Evolutionary conservation across 2,113 vertebrate species (phyloP).

Genomic region (Trinectes maculatus): DNA sequence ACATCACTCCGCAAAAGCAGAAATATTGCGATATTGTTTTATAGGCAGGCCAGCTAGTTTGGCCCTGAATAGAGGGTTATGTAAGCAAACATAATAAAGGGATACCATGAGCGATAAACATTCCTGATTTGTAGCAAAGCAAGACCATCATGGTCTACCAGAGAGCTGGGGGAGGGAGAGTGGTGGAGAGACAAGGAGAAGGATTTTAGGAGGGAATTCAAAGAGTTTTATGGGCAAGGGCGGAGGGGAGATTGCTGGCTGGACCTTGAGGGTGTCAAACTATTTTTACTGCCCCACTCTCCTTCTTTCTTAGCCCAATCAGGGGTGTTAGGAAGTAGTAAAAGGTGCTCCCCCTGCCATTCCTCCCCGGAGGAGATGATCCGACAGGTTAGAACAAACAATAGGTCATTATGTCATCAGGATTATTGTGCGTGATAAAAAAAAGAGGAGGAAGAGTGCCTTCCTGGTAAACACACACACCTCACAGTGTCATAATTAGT

Average conservation of each 20-base stretch:
- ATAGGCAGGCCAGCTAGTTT: background rate
- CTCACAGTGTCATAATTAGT: conserved; percentile 25
- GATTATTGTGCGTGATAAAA: conserved; percentile 58
- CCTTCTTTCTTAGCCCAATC: conserved; percentile 69
- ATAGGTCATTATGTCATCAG: conserved; percentile 69
- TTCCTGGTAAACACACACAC: conserved; percentile 28
- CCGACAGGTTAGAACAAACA: conserved; percentile 69
- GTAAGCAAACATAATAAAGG: conserved; percentile 45
- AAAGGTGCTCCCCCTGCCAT: conserved; percentile 59
- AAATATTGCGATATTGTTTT: background rate
- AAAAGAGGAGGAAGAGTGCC: conserved; percentile 13
- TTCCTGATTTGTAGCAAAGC: conserved; percentile 43
- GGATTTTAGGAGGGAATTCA: conserved; percentile 65
- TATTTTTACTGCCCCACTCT: conserved; percentile 81
- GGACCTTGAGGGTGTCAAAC: conserved; percentile 81
- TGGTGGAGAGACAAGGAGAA: background rate
- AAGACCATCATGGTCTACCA: conserved; percentile 31
- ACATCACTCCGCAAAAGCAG: background rate
- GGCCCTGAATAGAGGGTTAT: conserved; percentile 28
- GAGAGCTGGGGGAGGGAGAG: conserved; percentile 2
- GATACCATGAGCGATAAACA: conserved; percentile 35
- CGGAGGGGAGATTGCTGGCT: conserved; percentile 72
- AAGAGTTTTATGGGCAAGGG: conserved; percentile 78
- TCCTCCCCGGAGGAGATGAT: conserved; percentile 67
- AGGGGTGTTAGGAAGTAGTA: conserved; percentile 75